Conservation (phyloP, 1,140 invertebrate species). For the Zaprionus taronus region DNA sequence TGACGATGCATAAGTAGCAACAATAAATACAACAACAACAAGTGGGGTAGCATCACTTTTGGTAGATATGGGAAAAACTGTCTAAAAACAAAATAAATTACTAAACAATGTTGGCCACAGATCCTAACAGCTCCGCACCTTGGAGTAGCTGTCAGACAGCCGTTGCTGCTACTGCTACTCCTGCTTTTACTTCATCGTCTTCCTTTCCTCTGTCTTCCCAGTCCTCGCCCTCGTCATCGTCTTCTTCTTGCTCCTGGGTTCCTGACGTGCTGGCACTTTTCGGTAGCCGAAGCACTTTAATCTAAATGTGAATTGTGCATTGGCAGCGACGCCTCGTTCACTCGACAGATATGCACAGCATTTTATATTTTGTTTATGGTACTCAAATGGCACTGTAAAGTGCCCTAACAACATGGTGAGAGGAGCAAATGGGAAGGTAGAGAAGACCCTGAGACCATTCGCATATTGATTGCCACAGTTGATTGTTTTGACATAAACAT, state of each 20-base stretch:
- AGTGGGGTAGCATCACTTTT: conserved; percentile 29
- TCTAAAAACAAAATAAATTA: conserved; percentile 81
- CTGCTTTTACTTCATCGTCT: not conserved
- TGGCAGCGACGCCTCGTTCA: conserved; percentile 29
- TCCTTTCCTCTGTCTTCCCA: not conserved
- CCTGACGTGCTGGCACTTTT: conserved; percentile 74
- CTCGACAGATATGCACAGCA: conserved; percentile 37
- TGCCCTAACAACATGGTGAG: not conserved
- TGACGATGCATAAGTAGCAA: conserved; percentile 79
- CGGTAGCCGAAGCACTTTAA: conserved; percentile 69
- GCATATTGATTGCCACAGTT: conserved; percentile 46
- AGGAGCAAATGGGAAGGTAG: too few relatives aligned
- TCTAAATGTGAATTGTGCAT: conserved; percentile 53
- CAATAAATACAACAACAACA: conserved; percentile 45
- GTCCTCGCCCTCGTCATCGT: not conserved
- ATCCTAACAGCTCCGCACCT: conserved; percentile 48
- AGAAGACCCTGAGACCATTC: conserved; percentile 18
- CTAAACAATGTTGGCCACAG: conserved; percentile 70
- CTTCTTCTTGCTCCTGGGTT: conserved; percentile 9
- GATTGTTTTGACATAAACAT: conserved; percentile 48
- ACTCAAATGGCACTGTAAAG: conserved; percentile 62
- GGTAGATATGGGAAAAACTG: conserved; percentile 62
- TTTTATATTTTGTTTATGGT: conserved; percentile 69
- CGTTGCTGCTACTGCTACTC: conserved; percentile 12
- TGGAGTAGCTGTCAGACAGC: conserved; percentile 46